Base-by-base conservation (phyloP, 1,140 invertebrate genomes). In the Lepidurus packardi region DNA sequence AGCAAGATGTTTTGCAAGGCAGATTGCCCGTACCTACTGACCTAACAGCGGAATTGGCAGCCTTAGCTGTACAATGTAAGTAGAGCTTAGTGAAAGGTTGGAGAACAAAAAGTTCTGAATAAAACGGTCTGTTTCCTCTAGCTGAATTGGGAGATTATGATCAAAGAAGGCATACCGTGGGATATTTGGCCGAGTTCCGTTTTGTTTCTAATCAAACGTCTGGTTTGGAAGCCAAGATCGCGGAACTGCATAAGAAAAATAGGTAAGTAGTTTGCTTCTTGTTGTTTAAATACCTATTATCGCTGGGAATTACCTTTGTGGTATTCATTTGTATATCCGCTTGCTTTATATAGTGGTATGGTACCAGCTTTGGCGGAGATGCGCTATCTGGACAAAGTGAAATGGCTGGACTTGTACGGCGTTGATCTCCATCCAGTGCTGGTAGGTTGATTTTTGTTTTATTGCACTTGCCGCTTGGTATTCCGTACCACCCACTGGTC, bases 111-210 rank as follows among this genome's bases (percentile, higher is more conserved):
- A 78, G 79, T 79, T 44, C 73, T 79, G 73, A 47, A 16, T 44
- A 76, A n/a, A 83, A 45, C 24, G 25, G 34, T 73, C 34, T 77
- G 78, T 80, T 79, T 81, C 75, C 84, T 90, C 77, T 87, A 98
- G 97, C 97, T 81, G 98, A 99, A 88, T 88, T 98, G 73, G 98
- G 98, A 4, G 98, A 99, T 87, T 99, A 95, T 86, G 97, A 99
- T 86, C 90, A 91, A 34, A 87, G 93, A 78, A 87, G 93, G 41
- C 97, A 99, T 85, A 91, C 92, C 3, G 89, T 91, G 11, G 95
- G 94, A 25, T 98, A 98, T 84, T 92, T 98, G 43, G 98, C 96
- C 1, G 97, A 99, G 89, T 99, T 99, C 87, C 90, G 95, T 76
- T 94, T 99, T 84, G 88, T 98, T 78, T 90, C 95, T 24, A 94